Conservation (phyloP, 1,140 invertebrate genomes). For the Bicyclus anynana region DNA sequence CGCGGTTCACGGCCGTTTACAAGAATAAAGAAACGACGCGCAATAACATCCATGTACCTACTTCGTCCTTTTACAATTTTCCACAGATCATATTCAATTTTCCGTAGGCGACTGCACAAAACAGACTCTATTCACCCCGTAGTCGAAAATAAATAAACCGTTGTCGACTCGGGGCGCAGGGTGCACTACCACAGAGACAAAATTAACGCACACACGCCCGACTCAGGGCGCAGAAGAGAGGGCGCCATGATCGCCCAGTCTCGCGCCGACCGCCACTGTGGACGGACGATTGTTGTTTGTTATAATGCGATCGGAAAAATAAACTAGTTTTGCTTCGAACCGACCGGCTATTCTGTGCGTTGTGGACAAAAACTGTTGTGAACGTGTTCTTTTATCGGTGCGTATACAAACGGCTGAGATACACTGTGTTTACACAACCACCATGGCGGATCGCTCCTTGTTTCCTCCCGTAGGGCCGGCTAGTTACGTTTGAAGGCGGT, state of each 20-base stretch:
- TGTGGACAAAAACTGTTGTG: slow-evolving; percentile 62
- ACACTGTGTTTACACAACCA: slow-evolving; percentile 55
- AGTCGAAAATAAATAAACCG: slow-evolving; percentile 69
- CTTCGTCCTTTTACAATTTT: slow-evolving; percentile 27
- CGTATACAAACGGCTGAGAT: slow-evolving; percentile 43
- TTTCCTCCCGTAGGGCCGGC: slow-evolving; percentile 45
- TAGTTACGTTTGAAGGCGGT: slow-evolving; percentile 51
- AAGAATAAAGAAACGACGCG: slow-evolving; percentile 40
- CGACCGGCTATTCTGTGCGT: slow-evolving; percentile 47
- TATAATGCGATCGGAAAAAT: slow-evolving; percentile 54
- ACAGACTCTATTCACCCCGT: slow-evolving; percentile 40
- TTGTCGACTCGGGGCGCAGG: slow-evolving; percentile 47
- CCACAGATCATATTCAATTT: slow-evolving; percentile 26
- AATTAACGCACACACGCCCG: slow-evolving; percentile 44
- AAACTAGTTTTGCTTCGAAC: slow-evolving; percentile 69
- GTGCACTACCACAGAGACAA: slow-evolving; percentile 46
- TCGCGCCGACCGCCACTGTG: slow-evolving; percentile 55
- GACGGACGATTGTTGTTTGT: slow-evolving; percentile 38
- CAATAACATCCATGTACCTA: slow-evolving; percentile 33
- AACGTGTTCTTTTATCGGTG: slow-evolving; percentile 57
- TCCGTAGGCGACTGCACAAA: slow-evolving; percentile 38
- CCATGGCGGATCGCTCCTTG: slow-evolving; percentile 47
- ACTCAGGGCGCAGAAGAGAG: slow-evolving; percentile 43
- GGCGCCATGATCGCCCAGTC: slow-evolving; percentile 63
- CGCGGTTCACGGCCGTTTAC: slow-evolving; percentile 67